Base-by-base conservation (phyloP, 2,888 invertebrate genomes). In the Hydriomena furcata region DNA sequence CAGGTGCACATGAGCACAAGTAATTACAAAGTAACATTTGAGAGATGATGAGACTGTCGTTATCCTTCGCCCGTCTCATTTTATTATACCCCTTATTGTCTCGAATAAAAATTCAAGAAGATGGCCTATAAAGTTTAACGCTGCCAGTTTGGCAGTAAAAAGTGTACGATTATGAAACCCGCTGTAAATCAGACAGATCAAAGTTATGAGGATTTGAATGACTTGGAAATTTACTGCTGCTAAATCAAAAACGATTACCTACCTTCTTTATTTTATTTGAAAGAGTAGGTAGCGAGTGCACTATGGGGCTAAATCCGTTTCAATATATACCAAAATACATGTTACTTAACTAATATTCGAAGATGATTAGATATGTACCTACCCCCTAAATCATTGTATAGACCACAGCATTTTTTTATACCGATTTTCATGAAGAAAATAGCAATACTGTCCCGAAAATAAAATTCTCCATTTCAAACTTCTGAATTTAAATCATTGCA, bases 51-150 rank as follows among this genome's bases (percentile, higher is more conserved):
- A 64, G 60, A 58, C 61, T 64, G 62, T 59, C 60, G 53, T 66
- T 65, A 61, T 62, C 34, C 43, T 37, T 53, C 66, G 60, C 68
- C 65, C 72, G 73, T 78, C 76, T 78, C 67, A 77, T 79, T 85
- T 84, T 85, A 84, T 81, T 79, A 80, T 71, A 68, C 61, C 72
- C 79, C 79, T 83, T 86, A 87, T 85, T 85, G 84, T 85, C 79
- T 81, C 58, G 79, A 80, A 84, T 87, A 84, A 85, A 85, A 84
- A 82, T 76, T 79, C 74, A 74, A 75, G 76, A 73, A 78, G 76
- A 82, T 77, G 66, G 71, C 65, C 74, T 66, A 76, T 84, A 85
- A 85, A 84, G 73, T 77, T 77, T 75, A 75, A 80, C 75, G 73
- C 64, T 62, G 66, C 70, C 67, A 62, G 63, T 65, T 66, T 60